Evolutionary conservation across 2,888 invertebrate genomes (phyloP), one percentile per base, ranked within the genome.

Genomic region (Lepetodrilus schrolli): DNA sequence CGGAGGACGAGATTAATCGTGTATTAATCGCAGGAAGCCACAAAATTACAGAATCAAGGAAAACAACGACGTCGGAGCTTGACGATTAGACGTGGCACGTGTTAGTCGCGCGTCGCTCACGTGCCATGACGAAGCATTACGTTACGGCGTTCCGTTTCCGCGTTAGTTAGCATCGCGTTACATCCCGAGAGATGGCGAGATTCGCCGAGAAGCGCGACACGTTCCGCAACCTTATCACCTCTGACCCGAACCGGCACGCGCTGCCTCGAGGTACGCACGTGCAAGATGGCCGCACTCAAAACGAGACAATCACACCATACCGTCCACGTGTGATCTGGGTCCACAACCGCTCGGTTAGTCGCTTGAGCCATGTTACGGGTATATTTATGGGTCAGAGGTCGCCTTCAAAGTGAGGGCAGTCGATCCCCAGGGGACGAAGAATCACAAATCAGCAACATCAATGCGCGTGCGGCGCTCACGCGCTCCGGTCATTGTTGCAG

Each of bases 121-220:
- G 51, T 51, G 51, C 8, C 4, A n/a, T 51, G 51, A 51, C 51
- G 51, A 26, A n/a, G 13, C 7, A 30, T 51, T 51, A 51, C 51
- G 51, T 51, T 23, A n/a, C 13, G 51, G 30, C 51, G 51, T 20
- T 51, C 51, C 26, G 26, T 21, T 30, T n/a, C 13, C 8, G 51
- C 26, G 51, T 51, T 51, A 51, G 51, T 51, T 51, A 51, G 51
- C 30, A 23, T 51, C 51, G 51, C 51, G 7, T 51, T 51, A 51
- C 51, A 21, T 51, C 51, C 30, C 51, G 51, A 23, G 51, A 51
- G 51, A 51, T 51, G n/a, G 20, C 51, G 51, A 23, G 51, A 51
- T n/a, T n/a, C n/a, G n/a, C n/a, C 21, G 4, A 7, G 51, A 21
- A 51, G 13, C 8, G 23, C 51, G 23, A 20, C 51, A 17, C 43